A percentile compares a stretch with the other conserved stretches of the same genome.
Evolutionary conservation across 2,113 vertebrate species (phyloP).

Genomic region (Abramis brama): DNA sequence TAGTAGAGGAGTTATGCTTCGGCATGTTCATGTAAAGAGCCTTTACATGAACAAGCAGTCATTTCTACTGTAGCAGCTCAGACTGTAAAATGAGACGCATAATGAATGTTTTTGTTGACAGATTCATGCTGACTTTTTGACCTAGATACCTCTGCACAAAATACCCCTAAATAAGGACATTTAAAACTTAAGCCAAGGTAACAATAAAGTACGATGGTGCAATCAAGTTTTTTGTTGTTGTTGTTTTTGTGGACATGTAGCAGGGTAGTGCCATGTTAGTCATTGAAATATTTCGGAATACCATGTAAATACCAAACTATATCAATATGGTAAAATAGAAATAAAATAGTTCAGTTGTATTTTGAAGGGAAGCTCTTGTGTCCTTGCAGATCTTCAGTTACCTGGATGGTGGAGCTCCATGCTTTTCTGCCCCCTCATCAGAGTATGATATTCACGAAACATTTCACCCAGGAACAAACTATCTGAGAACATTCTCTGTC

Average conservation of each 20-base stretch:
- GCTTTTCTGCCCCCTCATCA: constrained; percentile 57
- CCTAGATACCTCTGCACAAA: not conserved
- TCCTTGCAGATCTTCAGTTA: not conserved
- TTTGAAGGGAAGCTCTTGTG: not conserved
- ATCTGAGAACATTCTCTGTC: constrained; percentile 53
- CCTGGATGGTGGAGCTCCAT: constrained; percentile 2
- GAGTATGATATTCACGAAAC: constrained; percentile 64
- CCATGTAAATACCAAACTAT: not conserved
- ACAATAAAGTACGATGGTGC: not conserved
- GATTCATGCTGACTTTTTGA: not conserved
- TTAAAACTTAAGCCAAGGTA: not conserved
- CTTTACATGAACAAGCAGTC: not conserved
- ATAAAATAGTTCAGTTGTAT: not conserved
- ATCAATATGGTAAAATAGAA: not conserved
- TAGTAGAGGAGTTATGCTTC: not conserved
- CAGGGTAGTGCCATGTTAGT: not conserved
- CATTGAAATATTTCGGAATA: not conserved
- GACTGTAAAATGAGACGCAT: not conserved
- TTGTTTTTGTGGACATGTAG: not conserved
- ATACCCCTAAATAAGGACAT: not conserved
- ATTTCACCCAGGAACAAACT: constrained; percentile 60
- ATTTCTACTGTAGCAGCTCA: not conserved
- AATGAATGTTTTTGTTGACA: constrained; percentile 24
- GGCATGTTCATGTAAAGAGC: constrained; percentile 7
- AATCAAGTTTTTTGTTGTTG: too few species aligned